Evolutionary conservation across 2,797 vertebrate genomes (phyloP), one percentile per base, ranked within the genome.

Genomic region (Mus minutoides): DNA sequence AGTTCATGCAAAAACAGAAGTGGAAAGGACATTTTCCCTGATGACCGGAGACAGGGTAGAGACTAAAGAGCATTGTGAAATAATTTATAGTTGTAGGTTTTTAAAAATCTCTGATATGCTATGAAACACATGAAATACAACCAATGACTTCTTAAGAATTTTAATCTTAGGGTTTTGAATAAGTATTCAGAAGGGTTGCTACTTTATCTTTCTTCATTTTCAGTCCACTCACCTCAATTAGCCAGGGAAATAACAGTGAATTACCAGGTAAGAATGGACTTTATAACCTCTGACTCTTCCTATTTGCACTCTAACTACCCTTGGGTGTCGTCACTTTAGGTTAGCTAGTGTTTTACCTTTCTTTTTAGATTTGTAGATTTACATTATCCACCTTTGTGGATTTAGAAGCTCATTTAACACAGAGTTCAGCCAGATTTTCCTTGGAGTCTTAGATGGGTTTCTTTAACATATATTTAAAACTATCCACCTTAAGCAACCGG

Each of bases 191-290:
- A 80, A 86, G 13, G 6, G 8, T 95, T 49, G 54, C 16, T 40
- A 79, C 6, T 87, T 94, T 49, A 77, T 90, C 14, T 87, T 21
- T n/a, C 67, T 93, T 89, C n/a, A 76, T 80, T 97, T 86, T 83
- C n/a, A 83, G 64, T n/a, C 54, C 79, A 49, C 3, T 13, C 17
- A 64, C 24, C 60, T 67, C 3, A 2, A 37, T n/a, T 31, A 92
- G 3, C 24, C 92, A 34, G 22, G 71, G 94, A 97, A 94, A 49
- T 80, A n/a, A 54, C 6, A 43, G 40, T 76, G 77, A 83, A 84
- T 85, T 76, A 83, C 77, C 79, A 91, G 83, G 43, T 62, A 67
- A 73, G 46, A 75, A 14, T 67, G 17, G 58, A 4, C 75, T 62
- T 92, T 67, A 69, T 67, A 87, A 56, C 67, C 43, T 88, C 88